Evolutionary conservation across 2,797 vertebrate genomes (phyloP), one percentile per base, ranked within the genome.

Genomic region (Aselliscus stoliczkanus): DNA sequence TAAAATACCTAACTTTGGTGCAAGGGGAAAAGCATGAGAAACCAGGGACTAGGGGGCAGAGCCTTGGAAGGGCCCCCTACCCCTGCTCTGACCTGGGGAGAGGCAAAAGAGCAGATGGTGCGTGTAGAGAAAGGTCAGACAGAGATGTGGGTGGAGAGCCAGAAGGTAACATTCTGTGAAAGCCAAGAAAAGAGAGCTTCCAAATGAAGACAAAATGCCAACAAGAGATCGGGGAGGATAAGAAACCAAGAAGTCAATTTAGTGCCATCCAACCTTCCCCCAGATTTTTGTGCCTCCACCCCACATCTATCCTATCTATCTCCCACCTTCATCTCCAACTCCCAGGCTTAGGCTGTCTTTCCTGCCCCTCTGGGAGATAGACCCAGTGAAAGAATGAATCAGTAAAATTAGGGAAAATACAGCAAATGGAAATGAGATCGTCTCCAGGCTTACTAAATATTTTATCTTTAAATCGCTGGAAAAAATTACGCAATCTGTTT

Each of bases 1-100:
- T 97, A 98, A 86, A 98, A 98, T 98, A 31, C 60, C 29, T 31
- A 31, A 31, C 29, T 62, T 15, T 12, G 5, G 29, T 62, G 29
- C 60, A 62, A 62, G 60, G 29, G 6, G 29, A 62, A 31, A 62
- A 31, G 29, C 13, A 62, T 31, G 60, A 13, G 29, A 62, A 62
- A 60, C 5, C 25, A 50, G 42, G 25, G 27, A 12, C 15, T 11
- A 6, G 18, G 10, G 62, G 23, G 62, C 58, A 39, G n/a, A 47
- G 17, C 31, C 27, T 7, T 10, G 23, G 37, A 56, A 67, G 29
- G 31, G 34, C 34, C 9, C n/a, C n/a, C 52, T 20, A 17, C 17
- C 50, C 37, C 18, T 17, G 18, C 65, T 87, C 47, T 18, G n/a
- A 23, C 44, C 39, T 15, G 20, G 23, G 14, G 29, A 17, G 4